Conservation (phyloP, 2,888 invertebrate genomes). For the Papilio demoleus region DNA sequence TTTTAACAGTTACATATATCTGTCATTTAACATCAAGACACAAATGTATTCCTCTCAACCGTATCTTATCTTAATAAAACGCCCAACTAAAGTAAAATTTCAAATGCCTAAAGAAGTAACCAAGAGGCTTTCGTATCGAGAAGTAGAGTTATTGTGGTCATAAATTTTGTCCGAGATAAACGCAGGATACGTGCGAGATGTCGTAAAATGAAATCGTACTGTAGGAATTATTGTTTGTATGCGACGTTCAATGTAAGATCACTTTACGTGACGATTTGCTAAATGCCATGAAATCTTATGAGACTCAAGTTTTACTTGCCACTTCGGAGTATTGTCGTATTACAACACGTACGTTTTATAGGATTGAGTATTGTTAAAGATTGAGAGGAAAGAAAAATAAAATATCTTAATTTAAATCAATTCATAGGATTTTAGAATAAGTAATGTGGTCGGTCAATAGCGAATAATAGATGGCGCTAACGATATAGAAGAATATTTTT, state of each 20-base stretch:
- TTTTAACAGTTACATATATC: too few relatives aligned
- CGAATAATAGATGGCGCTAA: too few relatives aligned
- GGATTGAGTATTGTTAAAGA: not conserved
- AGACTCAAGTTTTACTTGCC: conserved; percentile 26
- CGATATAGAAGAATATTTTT: too few relatives aligned
- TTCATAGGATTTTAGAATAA: not conserved
- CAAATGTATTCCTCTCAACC: not conserved
- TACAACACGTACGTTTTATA: not conserved
- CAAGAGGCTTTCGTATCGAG: conserved; percentile 30
- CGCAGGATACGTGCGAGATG: conserved; percentile 48
- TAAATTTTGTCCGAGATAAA: conserved; percentile 65
- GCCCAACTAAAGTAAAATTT: not conserved
- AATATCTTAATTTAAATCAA: not conserved
- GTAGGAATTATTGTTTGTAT: conserved; percentile 49
- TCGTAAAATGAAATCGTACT: conserved; percentile 58
- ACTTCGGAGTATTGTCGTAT: conserved; percentile 17
- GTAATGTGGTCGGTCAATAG: too few relatives aligned
- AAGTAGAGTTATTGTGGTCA: conserved; percentile 60
- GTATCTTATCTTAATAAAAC: not conserved
- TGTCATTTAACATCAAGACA: not conserved
- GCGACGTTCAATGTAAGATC: conserved; percentile 45
- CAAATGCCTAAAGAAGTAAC: conserved; percentile 20
- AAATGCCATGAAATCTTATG: conserved; percentile 20
- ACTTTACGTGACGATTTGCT: conserved; percentile 45
- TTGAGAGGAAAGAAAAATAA: not conserved